Base-by-base conservation (phyloP, 2,113 vertebrate genomes). In the Procavia capensis region DNA sequence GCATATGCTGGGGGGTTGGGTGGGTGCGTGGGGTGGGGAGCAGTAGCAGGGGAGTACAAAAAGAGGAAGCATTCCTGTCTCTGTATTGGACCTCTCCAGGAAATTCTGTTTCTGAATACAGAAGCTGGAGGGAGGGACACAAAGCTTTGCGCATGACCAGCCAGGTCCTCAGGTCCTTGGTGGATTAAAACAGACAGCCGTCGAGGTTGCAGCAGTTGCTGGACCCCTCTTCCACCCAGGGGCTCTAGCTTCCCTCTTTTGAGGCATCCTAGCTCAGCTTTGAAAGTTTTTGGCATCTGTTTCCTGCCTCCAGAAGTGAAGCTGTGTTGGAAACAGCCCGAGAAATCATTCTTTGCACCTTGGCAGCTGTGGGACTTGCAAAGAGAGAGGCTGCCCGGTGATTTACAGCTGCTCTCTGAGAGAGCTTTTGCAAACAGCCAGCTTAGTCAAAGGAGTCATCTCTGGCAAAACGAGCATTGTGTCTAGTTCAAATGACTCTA, bases 101-200 rank as follows among this genome's bases (percentile, higher is more conserved):
- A 64, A 95, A 97, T 39, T 97, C 97, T 97, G 97, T 45, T 97
- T 97, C 85, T 94, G 88, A 97, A 90, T 72, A 86, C 93, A 95
- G 97, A 90, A 96, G 97, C 95, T 63, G 91, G 97, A 97, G 93
- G 95, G 96, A 94, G 93, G 90, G 90, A 50, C n/a, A 95, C 94
- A 93, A 94, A 97, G 88, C 87, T 93, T 96, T n/a, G n/a, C n/a
- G n/a, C n/a, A n/a, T n/a, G n/a, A n/a, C n/a, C n/a, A n/a, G n/a
- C 96, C 86, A 54, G 43, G 95, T 81, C 97, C 93, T 87, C 97
- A 87, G 93, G 95, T 97, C 98, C 97, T 93, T 88, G 97, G 96
- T 96, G 96, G 96, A 95, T 94, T 1, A 3, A 1, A 3, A 1
- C 34, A 11, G 6, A 36, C 57, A 1, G 19, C 68, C 16, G 29